These are phyloP conservation scores for Drepana arcuata DNA, from an alignment of 1,140 invertebrate genomes.

Conservation along the genomic window DNA sequence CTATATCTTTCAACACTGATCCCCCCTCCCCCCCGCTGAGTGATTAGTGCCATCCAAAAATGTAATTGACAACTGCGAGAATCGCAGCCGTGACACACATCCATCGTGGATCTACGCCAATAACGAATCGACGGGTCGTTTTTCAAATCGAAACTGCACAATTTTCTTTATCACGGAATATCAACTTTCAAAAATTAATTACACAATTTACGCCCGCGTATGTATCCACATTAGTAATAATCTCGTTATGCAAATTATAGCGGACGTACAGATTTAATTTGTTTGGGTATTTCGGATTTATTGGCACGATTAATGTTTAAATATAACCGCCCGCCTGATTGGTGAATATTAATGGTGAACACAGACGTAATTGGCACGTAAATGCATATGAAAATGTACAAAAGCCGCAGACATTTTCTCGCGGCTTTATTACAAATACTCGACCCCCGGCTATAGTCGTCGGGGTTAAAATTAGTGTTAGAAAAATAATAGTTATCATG, in stretches of 20 bases:
- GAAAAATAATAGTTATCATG: conserved; percentile 23
- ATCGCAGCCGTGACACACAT: conserved; percentile 39
- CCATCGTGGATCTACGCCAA: conserved; percentile 28
- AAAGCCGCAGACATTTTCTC: conserved; percentile 35
- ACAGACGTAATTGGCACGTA: conserved; percentile 47
- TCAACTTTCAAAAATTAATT: no score
- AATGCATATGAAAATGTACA: conserved; percentile 45
- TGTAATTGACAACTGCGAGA: conserved; percentile 14
- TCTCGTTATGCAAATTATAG: no score
- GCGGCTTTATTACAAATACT: conserved; percentile 30
- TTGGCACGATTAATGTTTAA: conserved; percentile 55
- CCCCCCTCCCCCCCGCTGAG: conserved; percentile 21
- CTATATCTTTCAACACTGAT: conserved; percentile 22
- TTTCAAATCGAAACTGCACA: neutral
- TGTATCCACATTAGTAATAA: no score
- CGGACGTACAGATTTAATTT: no score
- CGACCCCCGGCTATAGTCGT: conserved; percentile 15
- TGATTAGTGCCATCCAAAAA: conserved; percentile 28
- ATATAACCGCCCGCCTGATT: conserved; percentile 51
- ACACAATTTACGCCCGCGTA: no score
- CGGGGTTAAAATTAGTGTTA: conserved; percentile 4
- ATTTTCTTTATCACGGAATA: no score
- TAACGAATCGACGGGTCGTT: conserved; percentile 7
- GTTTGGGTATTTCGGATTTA: conserved; percentile 18
- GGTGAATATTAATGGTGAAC: conserved; percentile 39